These are phyloP conservation scores for Sycophila sp. DNA, from an alignment of 1,140 invertebrate genomes.

Conservation along the genomic window DNA sequence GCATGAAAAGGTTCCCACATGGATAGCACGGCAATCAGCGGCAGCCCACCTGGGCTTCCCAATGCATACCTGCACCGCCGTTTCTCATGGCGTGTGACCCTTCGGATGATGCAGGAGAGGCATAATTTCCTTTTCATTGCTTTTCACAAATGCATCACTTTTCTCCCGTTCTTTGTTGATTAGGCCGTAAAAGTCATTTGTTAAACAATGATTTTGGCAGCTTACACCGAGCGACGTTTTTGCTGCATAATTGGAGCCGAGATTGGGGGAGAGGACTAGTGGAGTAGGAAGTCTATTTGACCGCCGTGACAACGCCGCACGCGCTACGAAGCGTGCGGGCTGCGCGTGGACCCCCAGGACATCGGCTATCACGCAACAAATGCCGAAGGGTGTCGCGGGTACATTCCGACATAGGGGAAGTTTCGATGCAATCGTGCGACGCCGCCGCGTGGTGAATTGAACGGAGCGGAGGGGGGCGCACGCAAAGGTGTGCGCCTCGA, in stretches of 20 bases:
- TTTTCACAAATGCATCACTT: conserved; percentile 7
- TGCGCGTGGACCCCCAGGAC: too few species aligned
- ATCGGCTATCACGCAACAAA: neutral
- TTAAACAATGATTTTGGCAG: too few species aligned
- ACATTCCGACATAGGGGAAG: neutral
- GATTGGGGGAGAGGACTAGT: too few species aligned
- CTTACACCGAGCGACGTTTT: too few species aligned
- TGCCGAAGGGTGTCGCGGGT: neutral
- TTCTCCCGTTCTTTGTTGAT: neutral
- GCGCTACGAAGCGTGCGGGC: neutral
- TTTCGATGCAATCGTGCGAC: neutral
- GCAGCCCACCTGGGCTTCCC: conserved; percentile 56
- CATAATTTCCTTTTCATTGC: conserved; percentile 52
- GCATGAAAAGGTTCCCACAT: conserved; percentile 55
- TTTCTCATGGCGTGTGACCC: conserved; percentile 52
- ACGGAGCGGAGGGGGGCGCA: neutral
- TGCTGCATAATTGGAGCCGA: too few species aligned
- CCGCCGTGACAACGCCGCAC: too few species aligned
- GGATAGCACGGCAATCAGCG: conserved; percentile 56
- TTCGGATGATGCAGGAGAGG: conserved; percentile 40
- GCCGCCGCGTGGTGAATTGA: neutral
- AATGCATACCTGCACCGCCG: conserved; percentile 41
- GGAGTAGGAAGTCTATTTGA: too few species aligned
- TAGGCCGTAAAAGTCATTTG: too few species aligned
- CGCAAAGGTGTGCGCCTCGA: conserved; percentile 30